phyloP scores from a whole-genome alignment of 2,888 invertebrate species.

The Drosophila macrospina region DNA sequence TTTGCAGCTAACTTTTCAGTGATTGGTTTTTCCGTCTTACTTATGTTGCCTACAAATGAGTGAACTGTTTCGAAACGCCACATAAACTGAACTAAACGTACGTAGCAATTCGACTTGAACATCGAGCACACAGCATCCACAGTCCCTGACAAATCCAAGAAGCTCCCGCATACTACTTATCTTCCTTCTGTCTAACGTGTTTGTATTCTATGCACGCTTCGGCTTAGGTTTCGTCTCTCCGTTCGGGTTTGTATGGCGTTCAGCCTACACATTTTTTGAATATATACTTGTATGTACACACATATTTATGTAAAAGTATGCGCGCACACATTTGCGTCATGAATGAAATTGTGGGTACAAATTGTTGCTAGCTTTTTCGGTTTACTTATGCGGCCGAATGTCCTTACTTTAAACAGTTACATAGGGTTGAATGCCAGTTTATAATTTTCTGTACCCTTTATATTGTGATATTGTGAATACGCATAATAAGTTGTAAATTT shows the following conservation, averaged over 20 bases:
- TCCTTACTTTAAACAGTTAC: background rate
- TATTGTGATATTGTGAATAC: too few species aligned
- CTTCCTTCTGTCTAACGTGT: slow-evolving; percentile 30
- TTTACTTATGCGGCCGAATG: background rate
- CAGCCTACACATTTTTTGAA: slow-evolving; percentile 6
- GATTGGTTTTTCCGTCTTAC: background rate
- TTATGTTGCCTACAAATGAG: background rate
- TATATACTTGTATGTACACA: background rate
- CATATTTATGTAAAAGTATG: slow-evolving; percentile 15
- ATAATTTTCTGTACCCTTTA: background rate
- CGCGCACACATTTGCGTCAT: slow-evolving; percentile 45
- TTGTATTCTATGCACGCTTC: slow-evolving; percentile 12
- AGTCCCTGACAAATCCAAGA: slow-evolving; percentile 21
- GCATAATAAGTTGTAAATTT: too few species aligned
- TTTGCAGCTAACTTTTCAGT: background rate
- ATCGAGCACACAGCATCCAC: slow-evolving; percentile 30
- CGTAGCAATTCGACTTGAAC: slow-evolving; percentile 6
- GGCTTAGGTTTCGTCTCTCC: background rate
- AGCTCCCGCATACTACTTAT: slow-evolving; percentile 9
- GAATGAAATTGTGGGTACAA: slow-evolving; percentile 43
- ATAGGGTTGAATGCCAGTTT: slow-evolving; percentile 3
- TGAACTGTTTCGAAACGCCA: slow-evolving; percentile 32
- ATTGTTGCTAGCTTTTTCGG: slow-evolving; percentile 28
- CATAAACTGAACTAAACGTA: slow-evolving; percentile 44
- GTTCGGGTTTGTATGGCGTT: background rate